phyloP scores from a whole-genome alignment of 2,113 vertebrate species.

The Brienomyrus brachyistius region DNA sequence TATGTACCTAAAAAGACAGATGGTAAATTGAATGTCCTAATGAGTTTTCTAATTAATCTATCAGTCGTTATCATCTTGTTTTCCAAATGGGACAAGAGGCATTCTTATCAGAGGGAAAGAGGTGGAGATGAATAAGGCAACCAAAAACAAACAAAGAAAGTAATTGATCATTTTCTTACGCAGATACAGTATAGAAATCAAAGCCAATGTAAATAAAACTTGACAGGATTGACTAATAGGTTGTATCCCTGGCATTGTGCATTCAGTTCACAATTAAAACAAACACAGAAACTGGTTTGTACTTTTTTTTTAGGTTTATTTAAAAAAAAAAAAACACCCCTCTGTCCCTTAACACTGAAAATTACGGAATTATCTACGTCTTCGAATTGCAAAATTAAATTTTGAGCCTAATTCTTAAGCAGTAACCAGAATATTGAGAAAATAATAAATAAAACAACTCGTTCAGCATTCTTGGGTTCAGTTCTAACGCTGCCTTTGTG shows the following conservation, averaged over 20 bases:
- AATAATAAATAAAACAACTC: not conserved
- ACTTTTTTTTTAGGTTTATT: not conserved
- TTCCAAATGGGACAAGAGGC: conserved; percentile 25
- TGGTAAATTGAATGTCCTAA: not conserved
- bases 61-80: not conserved
- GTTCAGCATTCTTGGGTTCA: not conserved
- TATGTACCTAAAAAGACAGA: not conserved
- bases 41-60: not conserved
- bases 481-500: conserved; percentile 33
- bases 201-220: conserved; percentile 37
- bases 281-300: conserved; percentile 25
- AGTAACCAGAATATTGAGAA: not conserved
- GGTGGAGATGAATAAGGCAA: conserved; percentile 17
- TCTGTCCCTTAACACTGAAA: not conserved
- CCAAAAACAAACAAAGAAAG: conserved; percentile 33
- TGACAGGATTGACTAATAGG: conserved; percentile 29
- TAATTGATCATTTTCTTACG: conserved; percentile 25
- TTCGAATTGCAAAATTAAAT: not conserved
- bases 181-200: conserved; percentile 41
- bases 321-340: not conserved
- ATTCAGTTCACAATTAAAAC: conserved; percentile 36
- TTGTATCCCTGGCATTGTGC: conserved; percentile 20
- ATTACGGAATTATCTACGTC: not conserved
- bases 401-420: not conserved
- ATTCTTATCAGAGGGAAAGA: conserved; percentile 17